A percentile compares a stretch with the other conserved stretches of the same genome.
These are phyloP conservation scores for Hyles lineata DNA, from an alignment of 2,888 invertebrate species.

Conservation along the genomic window DNA sequence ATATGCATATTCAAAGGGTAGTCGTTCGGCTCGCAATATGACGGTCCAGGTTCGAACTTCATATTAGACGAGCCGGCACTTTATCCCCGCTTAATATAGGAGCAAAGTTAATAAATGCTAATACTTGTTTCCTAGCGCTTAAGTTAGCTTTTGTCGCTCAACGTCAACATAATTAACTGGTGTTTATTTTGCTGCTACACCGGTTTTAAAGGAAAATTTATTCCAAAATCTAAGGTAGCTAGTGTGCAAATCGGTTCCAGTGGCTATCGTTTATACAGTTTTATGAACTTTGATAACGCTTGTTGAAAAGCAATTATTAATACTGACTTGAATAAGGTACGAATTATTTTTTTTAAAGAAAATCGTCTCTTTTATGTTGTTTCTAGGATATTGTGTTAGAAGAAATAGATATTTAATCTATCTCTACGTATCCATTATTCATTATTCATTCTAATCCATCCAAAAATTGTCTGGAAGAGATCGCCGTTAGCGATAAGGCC, in stretches of 20 bases:
- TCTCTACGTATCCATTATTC: too few species aligned
- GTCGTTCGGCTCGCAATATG: neutral
- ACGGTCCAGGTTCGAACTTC: slow-evolving; percentile 34
- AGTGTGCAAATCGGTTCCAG: neutral
- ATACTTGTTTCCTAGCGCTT: slow-evolving; percentile 3
- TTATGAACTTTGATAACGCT: too few species aligned
- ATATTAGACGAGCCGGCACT: slow-evolving; percentile 41
- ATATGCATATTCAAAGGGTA: slow-evolving; percentile 30
- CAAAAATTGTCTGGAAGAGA: too few species aligned
- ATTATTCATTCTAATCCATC: too few species aligned
- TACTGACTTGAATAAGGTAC: too few species aligned
- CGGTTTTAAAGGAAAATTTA: neutral
- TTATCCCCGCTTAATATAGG: slow-evolving; percentile 18
- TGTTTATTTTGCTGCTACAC: neutral
- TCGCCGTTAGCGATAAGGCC: too few species aligned
- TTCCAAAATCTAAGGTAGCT: neutral
- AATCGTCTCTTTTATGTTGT: too few species aligned
- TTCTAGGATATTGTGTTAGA: too few species aligned
- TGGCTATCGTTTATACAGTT: too few species aligned
- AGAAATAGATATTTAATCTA: too few species aligned
- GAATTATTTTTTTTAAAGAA: too few species aligned
- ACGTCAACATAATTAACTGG: slow-evolving; percentile 2
- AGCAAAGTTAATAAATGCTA: slow-evolving; percentile 10
- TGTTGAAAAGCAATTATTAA: too few species aligned
- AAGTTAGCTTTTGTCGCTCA: neutral